phyloP scores from a whole-genome alignment of 23 tunicate species.

The Styela clava region DNA sequence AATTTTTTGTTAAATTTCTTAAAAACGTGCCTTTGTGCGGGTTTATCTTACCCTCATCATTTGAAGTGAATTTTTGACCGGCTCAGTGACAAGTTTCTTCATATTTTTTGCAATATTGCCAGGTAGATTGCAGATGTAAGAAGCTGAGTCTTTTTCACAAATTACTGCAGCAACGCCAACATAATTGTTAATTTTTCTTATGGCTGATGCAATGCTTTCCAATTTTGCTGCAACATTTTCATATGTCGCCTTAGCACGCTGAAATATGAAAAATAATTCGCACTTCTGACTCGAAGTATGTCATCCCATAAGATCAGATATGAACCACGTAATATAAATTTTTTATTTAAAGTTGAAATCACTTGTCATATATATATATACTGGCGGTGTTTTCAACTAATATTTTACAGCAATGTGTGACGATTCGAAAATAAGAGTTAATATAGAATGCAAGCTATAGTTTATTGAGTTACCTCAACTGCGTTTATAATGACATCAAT shows the following conservation, averaged over 20 bases:
- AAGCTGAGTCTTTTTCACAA: constrained; percentile 47
- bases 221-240: constrained; percentile 38
- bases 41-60: constrained; percentile 61
- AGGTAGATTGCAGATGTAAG: constrained; percentile 73
- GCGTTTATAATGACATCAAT: constrained; percentile 63
- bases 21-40: too few species aligned
- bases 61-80: constrained; percentile 37
- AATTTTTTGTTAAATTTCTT: too few species aligned
- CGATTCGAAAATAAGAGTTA: too few species aligned
- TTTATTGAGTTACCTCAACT: constrained; percentile 88
- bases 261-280: neutral
- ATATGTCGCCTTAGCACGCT: constrained; percentile 68
- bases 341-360: too few species aligned
- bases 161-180: constrained; percentile 39
- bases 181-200: constrained; percentile 40
- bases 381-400: too few species aligned
- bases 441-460: too few species aligned
- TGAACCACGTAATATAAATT: too few species aligned
- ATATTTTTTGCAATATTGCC: constrained; percentile 64
- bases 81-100: constrained; percentile 37
- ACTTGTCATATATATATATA: too few species aligned
- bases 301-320: too few species aligned
- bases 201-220: constrained; percentile 26
- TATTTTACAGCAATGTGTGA: too few species aligned
- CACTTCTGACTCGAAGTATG: too few species aligned